Conservation (phyloP, 1,140 invertebrate species). For the Drosophila repleta region DNA sequence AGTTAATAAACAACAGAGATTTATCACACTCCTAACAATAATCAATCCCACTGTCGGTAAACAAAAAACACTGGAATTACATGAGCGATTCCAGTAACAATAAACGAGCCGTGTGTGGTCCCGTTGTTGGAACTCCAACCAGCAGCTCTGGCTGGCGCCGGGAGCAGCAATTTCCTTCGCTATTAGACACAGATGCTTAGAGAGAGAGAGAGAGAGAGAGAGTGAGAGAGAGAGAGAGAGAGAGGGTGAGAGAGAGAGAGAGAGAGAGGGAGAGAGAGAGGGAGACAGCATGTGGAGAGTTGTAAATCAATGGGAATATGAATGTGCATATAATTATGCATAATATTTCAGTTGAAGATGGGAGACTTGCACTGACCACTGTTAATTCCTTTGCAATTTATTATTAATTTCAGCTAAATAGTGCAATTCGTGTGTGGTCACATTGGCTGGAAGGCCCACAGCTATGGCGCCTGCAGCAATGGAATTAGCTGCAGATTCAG, state of each 20-base stretch:
- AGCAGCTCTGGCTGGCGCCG: constrained; percentile 40
- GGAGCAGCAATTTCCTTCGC: constrained; percentile 25
- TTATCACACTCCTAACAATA: constrained; percentile 82
- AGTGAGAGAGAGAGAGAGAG: neutral
- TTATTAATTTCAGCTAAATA: neutral
- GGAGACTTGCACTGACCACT: neutral
- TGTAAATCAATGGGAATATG: constrained; percentile 64
- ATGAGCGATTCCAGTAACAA: constrained; percentile 69
- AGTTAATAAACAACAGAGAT: constrained; percentile 83
- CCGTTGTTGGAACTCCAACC: neutral
- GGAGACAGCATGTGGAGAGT: neutral
- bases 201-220: neutral
- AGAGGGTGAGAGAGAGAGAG: neutral
- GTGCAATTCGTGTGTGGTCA: constrained; percentile 58
- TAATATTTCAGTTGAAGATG: constrained; percentile 53
- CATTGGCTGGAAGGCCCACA: neutral
- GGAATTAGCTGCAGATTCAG: constrained; percentile 1
- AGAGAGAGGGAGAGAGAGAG: neutral
- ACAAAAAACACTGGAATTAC: constrained; percentile 58
- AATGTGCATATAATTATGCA: constrained; percentile 74
- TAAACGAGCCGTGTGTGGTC: constrained; percentile 63
- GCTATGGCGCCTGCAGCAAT: constrained; percentile 37
- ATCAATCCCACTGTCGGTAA: constrained; percentile 66
- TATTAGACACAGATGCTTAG: constrained; percentile 10
- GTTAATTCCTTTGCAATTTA: constrained; percentile 76